Percentiles rank a stretch among this genome's conserved stretches.
These are phyloP conservation scores for Phaethon lepturus DNA, from an alignment of 2,113 vertebrate species.

Conservation along the genomic window DNA sequence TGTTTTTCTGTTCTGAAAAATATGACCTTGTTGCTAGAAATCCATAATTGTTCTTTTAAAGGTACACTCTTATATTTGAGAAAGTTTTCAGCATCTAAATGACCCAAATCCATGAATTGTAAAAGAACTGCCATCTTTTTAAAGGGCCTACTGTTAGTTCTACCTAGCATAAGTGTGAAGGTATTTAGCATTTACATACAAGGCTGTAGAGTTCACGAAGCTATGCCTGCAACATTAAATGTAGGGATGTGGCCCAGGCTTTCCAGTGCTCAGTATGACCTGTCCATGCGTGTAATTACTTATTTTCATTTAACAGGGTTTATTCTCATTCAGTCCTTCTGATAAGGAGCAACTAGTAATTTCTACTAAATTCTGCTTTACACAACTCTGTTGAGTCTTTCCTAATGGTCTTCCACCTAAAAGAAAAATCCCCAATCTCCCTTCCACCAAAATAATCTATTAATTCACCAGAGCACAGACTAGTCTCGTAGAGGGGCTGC, in stretches of 20 bases:
- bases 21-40: background rate
- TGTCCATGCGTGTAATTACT: background rate
- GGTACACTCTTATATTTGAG: background rate
- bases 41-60: background rate
- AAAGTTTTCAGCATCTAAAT: background rate
- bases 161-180: background rate
- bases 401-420: background rate
- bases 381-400: background rate
- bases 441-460: background rate
- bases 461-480: background rate
- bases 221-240: background rate
- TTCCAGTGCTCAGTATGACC: background rate
- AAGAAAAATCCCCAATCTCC: background rate
- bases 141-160: background rate
- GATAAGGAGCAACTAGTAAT: background rate
- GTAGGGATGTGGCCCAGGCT: background rate
- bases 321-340: background rate
- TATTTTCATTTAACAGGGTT: background rate
- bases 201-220: background rate
- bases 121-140: background rate
- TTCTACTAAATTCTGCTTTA: background rate
- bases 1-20: background rate
- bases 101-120: background rate
- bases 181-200: background rate
- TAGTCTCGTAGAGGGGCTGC: background rate